Evolutionary conservation across 2,113 vertebrate species (phyloP), one percentile per base, ranked within the genome.

Genomic region (Ceuthmochares aereus): DNA sequence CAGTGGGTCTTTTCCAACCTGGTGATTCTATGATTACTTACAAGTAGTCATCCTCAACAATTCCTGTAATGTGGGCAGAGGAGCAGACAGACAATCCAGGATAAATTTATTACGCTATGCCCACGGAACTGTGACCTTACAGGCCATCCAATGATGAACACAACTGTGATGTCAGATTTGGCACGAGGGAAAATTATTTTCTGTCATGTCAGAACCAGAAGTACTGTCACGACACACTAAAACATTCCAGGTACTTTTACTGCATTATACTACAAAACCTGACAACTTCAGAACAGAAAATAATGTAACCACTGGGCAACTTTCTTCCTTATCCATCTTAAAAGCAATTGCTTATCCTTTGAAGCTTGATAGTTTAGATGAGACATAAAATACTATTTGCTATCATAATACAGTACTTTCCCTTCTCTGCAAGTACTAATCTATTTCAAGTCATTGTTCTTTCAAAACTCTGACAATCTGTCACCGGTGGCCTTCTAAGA

Each of bases 61-160:
- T 12, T 56, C 29, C 26, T 0, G 0, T 36, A 40, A 76, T 6
- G 6, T 18, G 4, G 25, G 10, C 0, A 2, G 9, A 29, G 42
- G 23, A 21, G 18, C 4, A 3, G 5, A 36, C 11, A n/a, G 26
- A 29, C 52, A 10, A 87, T 13, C 17, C 18, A 75, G 7, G 2
- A 67, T 37, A 80, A 63, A 84, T 40, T 75, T 17, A 27, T 49
- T 52, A 72, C 12, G 67, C 7, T 17, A 83, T 19, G 21, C 4
- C 15, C 43, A 47, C 14, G 37, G 12, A 91, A 67, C 20, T 54
- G 19, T n/a, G 58, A 87, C 43, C 27, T 60, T 75, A 66, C 0
- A 85, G 23, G 45, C 23, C 58, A 84, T 54, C 25, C 58, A 75
- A 6, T 14, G 37, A 56, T 2, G 11, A 87, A 30, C 12, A 63